These are phyloP conservation scores for Chymomyza costata DNA, from an alignment of 1,140 invertebrate genomes.

Conservation along the genomic window DNA sequence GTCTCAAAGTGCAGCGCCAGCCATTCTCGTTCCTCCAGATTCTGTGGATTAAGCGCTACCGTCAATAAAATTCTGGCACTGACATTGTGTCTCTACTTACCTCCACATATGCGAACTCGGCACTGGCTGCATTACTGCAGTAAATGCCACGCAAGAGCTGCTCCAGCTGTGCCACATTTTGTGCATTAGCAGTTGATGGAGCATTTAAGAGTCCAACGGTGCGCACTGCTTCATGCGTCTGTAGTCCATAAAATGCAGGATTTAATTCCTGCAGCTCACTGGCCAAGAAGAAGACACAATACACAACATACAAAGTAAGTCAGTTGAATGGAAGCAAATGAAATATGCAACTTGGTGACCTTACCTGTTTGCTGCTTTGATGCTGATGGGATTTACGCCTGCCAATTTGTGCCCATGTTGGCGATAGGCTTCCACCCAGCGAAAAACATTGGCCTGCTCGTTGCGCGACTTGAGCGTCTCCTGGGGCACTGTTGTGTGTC, in stretches of 20 bases:
- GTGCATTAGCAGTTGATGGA: conserved; percentile 18
- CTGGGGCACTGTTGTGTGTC: conserved; percentile 45
- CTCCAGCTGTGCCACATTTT: conserved; percentile 78
- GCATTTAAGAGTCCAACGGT: conserved; percentile 57
- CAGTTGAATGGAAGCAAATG: conserved; percentile 1
- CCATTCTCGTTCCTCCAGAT: conserved; percentile 89
- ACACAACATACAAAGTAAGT: conserved; percentile 25
- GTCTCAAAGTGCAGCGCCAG: conserved; percentile 86
- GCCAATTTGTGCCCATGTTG: conserved; percentile 77
- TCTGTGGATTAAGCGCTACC: conserved; percentile 25
- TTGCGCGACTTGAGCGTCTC: conserved; percentile 59
- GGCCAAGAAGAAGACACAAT: conserved; percentile 30
- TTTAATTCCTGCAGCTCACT: conserved; percentile 66
- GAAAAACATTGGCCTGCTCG: conserved; percentile 70
- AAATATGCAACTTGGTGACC: conserved; percentile 57
- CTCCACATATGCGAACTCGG: conserved; percentile 87
- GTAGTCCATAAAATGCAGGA: conserved; percentile 73
- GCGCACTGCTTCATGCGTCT: conserved; percentile 58
- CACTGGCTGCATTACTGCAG: conserved; percentile 79
- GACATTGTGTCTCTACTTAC: conserved; percentile 75
- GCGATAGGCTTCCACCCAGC: conserved; percentile 77
- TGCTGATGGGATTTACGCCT: conserved; percentile 77
- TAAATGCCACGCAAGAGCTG: conserved; percentile 75
- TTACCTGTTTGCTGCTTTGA: conserved; percentile 69
- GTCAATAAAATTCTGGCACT: conserved; percentile 2